Evolutionary conservation across 2,888 invertebrate species (phyloP).

Genomic region (Dastarcus helophoroides): DNA sequence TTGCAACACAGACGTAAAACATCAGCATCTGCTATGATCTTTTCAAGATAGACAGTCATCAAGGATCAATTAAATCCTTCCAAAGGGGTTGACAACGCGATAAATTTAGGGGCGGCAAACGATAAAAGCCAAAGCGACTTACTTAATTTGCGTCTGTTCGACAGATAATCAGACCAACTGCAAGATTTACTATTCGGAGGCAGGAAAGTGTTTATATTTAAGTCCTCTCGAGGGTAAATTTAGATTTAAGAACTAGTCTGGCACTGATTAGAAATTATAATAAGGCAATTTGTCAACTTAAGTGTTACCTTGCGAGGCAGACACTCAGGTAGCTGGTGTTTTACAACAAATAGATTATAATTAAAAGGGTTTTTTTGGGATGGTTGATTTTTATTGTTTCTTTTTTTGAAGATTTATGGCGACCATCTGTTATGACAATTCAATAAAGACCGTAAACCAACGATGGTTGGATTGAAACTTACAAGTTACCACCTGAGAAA

Average conservation of each 20-base stretch:
- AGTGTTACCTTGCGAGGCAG: conserved; percentile 18
- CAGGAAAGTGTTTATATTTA: conserved; percentile 29
- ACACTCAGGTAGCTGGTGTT: conserved; percentile 3
- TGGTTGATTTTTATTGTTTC: no score
- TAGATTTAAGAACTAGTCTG: conserved; percentile 16
- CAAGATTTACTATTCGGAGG: conserved; percentile 25
- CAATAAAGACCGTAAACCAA: no score
- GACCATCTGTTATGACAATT: no score
- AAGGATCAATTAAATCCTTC: no score
- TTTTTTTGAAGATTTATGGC: no score
- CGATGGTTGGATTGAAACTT: no score
- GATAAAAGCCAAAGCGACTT: not conserved
- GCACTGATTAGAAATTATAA: conserved; percentile 33
- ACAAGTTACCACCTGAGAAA: no score
- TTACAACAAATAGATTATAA: conserved; percentile 1
- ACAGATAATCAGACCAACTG: conserved; percentile 21
- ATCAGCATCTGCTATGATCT: no score
- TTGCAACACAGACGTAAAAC: no score
- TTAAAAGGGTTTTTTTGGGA: no score
- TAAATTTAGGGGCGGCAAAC: not conserved
- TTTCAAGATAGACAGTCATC: no score
- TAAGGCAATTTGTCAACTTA: conserved; percentile 34
- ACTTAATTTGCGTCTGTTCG: conserved; percentile 25
- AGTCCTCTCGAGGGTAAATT: conserved; percentile 18
- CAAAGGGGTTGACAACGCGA: no score